These are phyloP conservation scores for Brachypodius melanocephalos DNA, from an alignment of 2,113 vertebrate genomes.

Conservation along the genomic window DNA sequence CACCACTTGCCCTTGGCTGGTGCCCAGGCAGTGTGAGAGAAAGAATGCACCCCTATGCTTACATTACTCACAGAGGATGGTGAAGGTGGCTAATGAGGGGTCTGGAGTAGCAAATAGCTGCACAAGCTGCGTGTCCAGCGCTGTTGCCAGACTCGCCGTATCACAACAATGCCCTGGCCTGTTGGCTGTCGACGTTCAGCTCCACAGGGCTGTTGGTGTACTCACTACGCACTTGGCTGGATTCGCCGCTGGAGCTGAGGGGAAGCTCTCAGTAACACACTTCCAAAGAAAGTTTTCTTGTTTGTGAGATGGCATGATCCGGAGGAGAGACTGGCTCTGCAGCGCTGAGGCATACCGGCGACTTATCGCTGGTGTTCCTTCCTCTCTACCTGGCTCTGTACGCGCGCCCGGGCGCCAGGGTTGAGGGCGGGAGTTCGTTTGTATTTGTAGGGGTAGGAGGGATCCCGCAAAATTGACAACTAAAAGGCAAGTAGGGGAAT, in stretches of 20 bases:
- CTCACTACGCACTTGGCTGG: not conserved
- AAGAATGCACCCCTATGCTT: not conserved
- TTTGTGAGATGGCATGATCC: not conserved
- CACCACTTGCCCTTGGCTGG: not conserved
- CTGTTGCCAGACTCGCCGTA: too few species aligned
- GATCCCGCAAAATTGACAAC: fast-evolving
- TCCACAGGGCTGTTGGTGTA: not conserved
- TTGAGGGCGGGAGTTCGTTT: too few species aligned
- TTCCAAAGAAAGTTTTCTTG: fast-evolving
- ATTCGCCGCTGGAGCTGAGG: not conserved
- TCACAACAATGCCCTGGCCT: not conserved
- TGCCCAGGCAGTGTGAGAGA: not conserved
- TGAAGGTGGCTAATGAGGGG: not conserved
- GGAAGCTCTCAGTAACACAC: not conserved
- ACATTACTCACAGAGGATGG: too few species aligned
- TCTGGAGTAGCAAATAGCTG: not conserved
- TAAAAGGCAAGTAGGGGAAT: fast-evolving
- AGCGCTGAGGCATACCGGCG: fast-evolving
- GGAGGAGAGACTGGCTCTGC: not conserved
- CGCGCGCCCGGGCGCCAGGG: too few species aligned
- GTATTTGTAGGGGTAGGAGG: not conserved
- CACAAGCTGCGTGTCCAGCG: not conserved
- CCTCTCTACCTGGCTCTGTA: not conserved
- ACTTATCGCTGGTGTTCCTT: fast-evolving
- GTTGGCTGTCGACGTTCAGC: not conserved